These are phyloP conservation scores for Halictus quadricinctus DNA, from an alignment of 2,888 invertebrate genomes.

Conservation along the genomic window DNA sequence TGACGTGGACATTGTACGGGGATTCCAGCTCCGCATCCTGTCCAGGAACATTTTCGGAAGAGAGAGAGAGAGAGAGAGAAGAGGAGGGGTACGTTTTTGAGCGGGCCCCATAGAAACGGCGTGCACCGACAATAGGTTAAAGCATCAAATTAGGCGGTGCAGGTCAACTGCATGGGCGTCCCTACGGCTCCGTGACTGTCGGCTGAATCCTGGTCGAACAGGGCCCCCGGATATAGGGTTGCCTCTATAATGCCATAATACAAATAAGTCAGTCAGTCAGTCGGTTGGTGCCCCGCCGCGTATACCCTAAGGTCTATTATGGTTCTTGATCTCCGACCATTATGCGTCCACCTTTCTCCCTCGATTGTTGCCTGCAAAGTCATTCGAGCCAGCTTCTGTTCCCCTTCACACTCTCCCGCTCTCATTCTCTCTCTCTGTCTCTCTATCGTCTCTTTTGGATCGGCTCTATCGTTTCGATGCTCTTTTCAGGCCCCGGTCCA, in stretches of 20 bases:
- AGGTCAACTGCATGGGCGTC: slow-evolving; percentile 79
- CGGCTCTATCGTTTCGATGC: background rate
- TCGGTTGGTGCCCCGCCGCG: slow-evolving; percentile 65
- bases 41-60: slow-evolving; percentile 17
- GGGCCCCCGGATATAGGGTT: slow-evolving; percentile 67
- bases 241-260: slow-evolving; percentile 70
- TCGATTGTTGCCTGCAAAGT: slow-evolving; percentile 65
- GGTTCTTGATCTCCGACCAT: slow-evolving; percentile 73
- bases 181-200: slow-evolving; percentile 61
- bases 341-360: slow-evolving; percentile 70
- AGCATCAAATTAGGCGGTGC: slow-evolving; percentile 78
- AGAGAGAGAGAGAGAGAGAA: slow-evolving; percentile 24
- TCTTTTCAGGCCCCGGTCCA: slow-evolving; percentile 6
- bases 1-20: slow-evolving; percentile 41
- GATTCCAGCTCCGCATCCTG: slow-evolving; percentile 42
- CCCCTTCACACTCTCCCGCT: slow-evolving; percentile 31
- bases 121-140: slow-evolving; percentile 66
- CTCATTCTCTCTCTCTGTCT: slow-evolving; percentile 28
- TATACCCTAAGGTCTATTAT: slow-evolving; percentile 71
- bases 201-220: slow-evolving; percentile 49
- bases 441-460: slow-evolving; percentile 16
- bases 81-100: slow-evolving; percentile 51
- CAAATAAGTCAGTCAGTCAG: slow-evolving; percentile 72
- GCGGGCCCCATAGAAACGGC: slow-evolving; percentile 43
- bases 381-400: slow-evolving; percentile 55